Evolutionary conservation across 2,797 vertebrate genomes (phyloP).

Genomic region (Gymnopithys bicolor): DNA sequence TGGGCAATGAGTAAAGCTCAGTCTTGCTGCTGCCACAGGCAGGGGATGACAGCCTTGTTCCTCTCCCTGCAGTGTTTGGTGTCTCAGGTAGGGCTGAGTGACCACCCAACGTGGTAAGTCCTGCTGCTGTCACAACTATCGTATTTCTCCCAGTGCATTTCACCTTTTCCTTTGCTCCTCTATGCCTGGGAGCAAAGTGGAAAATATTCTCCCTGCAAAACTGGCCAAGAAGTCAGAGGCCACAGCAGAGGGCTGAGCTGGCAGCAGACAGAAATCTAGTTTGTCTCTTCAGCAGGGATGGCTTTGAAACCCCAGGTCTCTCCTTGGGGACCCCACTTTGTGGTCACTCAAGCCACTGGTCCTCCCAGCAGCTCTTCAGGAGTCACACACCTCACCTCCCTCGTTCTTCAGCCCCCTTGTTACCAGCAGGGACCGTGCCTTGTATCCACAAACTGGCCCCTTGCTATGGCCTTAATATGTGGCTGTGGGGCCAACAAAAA

Average conservation of each 20-base stretch:
- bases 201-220: neutral
- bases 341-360: accelerated
- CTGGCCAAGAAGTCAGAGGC: neutral
- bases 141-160: neutral
- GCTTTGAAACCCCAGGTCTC: neutral
- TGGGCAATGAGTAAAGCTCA: neutral
- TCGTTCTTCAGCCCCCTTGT: accelerated
- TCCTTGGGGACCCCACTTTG: neutral
- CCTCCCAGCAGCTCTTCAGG: neutral
- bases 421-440: accelerated
- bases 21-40: accelerated
- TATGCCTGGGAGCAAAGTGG: neutral
- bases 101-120: neutral
- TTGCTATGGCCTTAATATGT: neutral
- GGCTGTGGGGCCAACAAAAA: conserved; percentile 33
- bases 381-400: neutral
- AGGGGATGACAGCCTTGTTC: neutral
- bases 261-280: accelerated
- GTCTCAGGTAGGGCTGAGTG: neutral
- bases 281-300: neutral
- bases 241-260: neutral
- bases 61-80: neutral
- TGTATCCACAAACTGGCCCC: neutral
- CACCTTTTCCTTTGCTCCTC: neutral
- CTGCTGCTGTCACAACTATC: accelerated